phyloP scores from a whole-genome alignment of 1,140 invertebrate species.

The Apis laboriosa region DNA sequence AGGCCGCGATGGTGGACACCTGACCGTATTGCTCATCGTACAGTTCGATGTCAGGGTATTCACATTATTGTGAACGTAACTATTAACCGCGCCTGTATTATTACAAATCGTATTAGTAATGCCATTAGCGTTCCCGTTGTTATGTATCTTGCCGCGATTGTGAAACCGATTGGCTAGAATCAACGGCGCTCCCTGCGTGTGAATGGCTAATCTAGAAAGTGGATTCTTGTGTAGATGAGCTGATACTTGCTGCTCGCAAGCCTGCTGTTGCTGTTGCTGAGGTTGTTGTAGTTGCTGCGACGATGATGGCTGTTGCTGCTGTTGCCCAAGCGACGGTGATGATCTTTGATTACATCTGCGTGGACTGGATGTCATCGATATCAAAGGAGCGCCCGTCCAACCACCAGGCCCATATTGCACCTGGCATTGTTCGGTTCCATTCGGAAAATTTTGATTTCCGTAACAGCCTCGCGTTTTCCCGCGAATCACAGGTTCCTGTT shows the following conservation, averaged over 20 bases:
- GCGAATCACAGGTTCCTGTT: conserved; percentile 47
- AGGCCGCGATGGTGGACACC: conserved; percentile 51
- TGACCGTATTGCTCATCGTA: conserved; percentile 38
- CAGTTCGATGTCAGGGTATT: conserved; percentile 30
- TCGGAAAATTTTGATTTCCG: conserved; percentile 54
- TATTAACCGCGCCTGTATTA: not conserved
- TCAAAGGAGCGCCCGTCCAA: conserved; percentile 87
- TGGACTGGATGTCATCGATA: conserved; percentile 82
- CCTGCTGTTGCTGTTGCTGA: conserved; percentile 64
- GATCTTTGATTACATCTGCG: conserved; percentile 78
- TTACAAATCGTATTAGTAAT: conserved; percentile 7
- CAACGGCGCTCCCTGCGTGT: conserved; percentile 89
- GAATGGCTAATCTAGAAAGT: conserved; percentile 86
- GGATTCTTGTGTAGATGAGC: conserved; percentile 79
- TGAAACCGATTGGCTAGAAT: conserved; percentile 84
- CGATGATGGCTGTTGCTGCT: conserved; percentile 58
- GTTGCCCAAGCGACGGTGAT: conserved; percentile 66
- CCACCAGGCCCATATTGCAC: conserved; percentile 71
- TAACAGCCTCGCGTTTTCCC: conserved; percentile 54
- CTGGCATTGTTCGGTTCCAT: conserved; percentile 68
- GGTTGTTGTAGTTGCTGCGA: conserved; percentile 61
- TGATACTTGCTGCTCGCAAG: conserved; percentile 59
- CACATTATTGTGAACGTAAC: conserved; percentile 30
- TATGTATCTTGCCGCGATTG: conserved; percentile 69
- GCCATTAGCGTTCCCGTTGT: conserved; percentile 51